Percentiles rank a stretch among this genome's conserved stretches.
phyloP scores from a whole-genome alignment of 64 coral and sea anemone genomes.

The Hydrozoanthus tunicans region DNA sequence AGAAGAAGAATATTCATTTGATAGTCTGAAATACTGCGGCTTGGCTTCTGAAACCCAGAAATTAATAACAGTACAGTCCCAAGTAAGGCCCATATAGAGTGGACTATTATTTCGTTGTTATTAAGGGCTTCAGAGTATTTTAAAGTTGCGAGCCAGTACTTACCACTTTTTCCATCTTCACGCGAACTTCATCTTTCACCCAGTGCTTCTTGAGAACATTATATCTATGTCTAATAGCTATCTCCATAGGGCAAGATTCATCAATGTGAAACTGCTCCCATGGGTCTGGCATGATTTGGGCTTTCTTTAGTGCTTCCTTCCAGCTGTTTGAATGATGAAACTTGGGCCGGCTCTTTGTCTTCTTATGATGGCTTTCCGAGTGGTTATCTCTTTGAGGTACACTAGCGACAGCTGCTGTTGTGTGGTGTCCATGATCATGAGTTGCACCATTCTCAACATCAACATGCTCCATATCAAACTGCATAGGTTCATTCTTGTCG shows the following conservation, averaged over 20 bases:
- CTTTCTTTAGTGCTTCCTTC: conserved; percentile 83
- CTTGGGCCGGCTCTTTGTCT: conserved; percentile 46
- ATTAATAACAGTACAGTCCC: too few species aligned
- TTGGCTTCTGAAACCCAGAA: too few species aligned
- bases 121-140: background rate
- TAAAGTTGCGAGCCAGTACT: conserved; percentile 3
- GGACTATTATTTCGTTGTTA: too few species aligned
- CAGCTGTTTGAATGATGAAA: conserved; percentile 81
- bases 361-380: conserved; percentile 22
- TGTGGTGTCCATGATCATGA: background rate
- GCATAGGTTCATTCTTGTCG: conserved; percentile 2
- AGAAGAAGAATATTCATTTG: too few species aligned
- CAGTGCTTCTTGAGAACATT: conserved; percentile 95
- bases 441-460: background rate
- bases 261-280: conserved; percentile 96
- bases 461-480: conserved; percentile 42
- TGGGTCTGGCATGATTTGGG: conserved; percentile 81
- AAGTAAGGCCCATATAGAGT: too few species aligned
- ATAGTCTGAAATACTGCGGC: too few species aligned
- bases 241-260: conserved; percentile 77
- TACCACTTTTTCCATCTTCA: conserved; percentile 94
- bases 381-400: background rate
- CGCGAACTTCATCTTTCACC: conserved; percentile 95
- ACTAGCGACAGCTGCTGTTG: background rate
- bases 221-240: conserved; percentile 87